phyloP scores from a whole-genome alignment of 2,797 vertebrate genomes.

The Cygnus olor region DNA sequence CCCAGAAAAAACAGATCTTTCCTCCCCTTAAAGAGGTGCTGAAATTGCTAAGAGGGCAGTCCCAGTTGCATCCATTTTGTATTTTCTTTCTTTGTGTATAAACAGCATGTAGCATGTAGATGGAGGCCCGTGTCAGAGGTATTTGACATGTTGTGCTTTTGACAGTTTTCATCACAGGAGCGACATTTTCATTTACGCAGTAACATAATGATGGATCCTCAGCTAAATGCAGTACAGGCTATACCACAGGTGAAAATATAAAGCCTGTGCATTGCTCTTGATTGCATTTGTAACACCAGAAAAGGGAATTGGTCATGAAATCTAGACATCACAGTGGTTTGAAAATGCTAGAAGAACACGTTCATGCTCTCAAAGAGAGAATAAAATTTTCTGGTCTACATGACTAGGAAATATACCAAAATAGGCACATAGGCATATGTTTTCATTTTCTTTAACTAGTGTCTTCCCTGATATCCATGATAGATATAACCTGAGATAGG shows the following conservation, averaged over 20 bases:
- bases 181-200: accelerated
- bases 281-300: background rate
- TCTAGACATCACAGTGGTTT: background rate
- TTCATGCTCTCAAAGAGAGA: background rate
- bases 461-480: background rate
- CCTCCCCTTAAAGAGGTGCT: background rate
- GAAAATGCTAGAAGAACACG: background rate
- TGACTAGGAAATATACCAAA: background rate
- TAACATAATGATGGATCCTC: background rate
- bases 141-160: background rate
- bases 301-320: background rate
- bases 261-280: background rate
- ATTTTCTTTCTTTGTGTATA: background rate
- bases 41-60: background rate
- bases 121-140: background rate
- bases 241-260: background rate
- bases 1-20: background rate
- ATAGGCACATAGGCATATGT: background rate
- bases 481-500: background rate
- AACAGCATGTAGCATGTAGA: background rate
- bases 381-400: background rate
- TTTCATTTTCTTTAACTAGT: background rate
- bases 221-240: background rate
- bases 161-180: background rate
- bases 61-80: background rate